Base-by-base conservation (phyloP, 2,888 invertebrate species). In the Cerastis rubricosa region DNA sequence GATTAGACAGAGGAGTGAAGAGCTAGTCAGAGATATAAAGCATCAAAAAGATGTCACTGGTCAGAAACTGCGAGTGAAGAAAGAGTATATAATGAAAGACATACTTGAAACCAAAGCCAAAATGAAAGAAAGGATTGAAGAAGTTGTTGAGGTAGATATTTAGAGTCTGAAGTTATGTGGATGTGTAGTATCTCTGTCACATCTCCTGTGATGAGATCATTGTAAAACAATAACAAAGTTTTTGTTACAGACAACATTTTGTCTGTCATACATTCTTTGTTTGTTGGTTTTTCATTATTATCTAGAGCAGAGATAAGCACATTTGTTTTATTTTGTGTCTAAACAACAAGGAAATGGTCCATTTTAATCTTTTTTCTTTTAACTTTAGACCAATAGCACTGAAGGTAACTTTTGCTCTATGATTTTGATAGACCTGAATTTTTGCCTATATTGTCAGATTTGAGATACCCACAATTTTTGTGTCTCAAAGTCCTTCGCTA, bases 81-180 rank as follows among this genome's bases (percentile, higher is more conserved):
- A 97, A 81, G 97, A 97, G 88, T 95, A 97, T 73, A 93, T 98
- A 63, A 97, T 98, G 11, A 97, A 97, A 91, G 98, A 98, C 92
- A 97, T 98, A 82, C 97, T 97, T 86, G 97, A 98, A 91, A 98
- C 98, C 0, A 98, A 97, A 90, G 97, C 97, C 59, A 98, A 97
- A 92, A 97, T 98, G 22, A 98, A 97, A 90, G 98, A 97, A 88
- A 97, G 97, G 91, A 97, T 98, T 87, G 98, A 98, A 91, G 98
- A 97, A 93, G 98, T 98, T 86, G 97, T 98, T 82, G 98, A 98
- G 95, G 98, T 97, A 93, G 57, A 19, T 59, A 64, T 71, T 63
- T n/a, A 40, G 6, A 51, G 40, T 29, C 35, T 59, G 7, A n/a
- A 25, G 14, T 19, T 43, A n/a, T 29, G 7, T 81, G n/a, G 7